These are phyloP conservation scores for Nixonia krombeini DNA, from an alignment of 1,140 invertebrate species.

Conservation along the genomic window DNA sequence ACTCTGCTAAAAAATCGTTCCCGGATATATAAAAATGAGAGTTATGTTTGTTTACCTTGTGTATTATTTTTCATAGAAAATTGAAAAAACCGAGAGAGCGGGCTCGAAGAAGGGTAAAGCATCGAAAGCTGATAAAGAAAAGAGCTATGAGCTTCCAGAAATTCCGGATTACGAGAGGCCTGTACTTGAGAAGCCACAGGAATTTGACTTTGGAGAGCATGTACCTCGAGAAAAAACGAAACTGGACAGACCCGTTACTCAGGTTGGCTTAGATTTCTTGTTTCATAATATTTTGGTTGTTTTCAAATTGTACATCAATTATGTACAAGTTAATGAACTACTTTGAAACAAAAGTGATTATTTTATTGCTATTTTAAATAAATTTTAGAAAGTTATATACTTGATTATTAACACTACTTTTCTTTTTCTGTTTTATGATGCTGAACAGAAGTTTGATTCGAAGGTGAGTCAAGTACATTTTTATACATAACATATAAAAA, in stretches of 20 bases:
- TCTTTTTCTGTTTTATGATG: constrained; percentile 56
- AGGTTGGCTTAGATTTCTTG: constrained; percentile 57
- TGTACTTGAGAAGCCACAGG: constrained; percentile 76
- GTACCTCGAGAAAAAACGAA: constrained; percentile 64
- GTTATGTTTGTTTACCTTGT: background rate
- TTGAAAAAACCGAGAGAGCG: constrained; percentile 60
- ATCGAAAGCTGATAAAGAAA: constrained; percentile 69
- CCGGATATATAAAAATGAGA: background rate
- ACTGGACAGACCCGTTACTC: constrained; percentile 60
- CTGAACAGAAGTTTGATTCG: constrained; percentile 65
- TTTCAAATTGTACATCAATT: background rate
- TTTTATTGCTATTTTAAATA: no score
- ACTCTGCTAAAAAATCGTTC: background rate
- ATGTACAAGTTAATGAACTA: no score
- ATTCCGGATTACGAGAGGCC: constrained; percentile 81
- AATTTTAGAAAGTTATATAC: background rate
- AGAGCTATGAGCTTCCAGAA: constrained; percentile 79
- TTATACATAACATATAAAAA: background rate
- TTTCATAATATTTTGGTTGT: background rate
- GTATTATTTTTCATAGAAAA: constrained; percentile 57
- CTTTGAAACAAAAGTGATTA: no score
- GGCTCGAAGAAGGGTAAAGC: constrained; percentile 62
- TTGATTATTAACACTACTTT: no score
- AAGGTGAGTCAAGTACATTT: constrained; percentile 59
- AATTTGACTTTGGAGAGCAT: constrained; percentile 65